A percentile compares a stretch with the other conserved stretches of the same genome.
Conservation (phyloP, 2,797 vertebrate species). For the Cheirogaleus major region DNA sequence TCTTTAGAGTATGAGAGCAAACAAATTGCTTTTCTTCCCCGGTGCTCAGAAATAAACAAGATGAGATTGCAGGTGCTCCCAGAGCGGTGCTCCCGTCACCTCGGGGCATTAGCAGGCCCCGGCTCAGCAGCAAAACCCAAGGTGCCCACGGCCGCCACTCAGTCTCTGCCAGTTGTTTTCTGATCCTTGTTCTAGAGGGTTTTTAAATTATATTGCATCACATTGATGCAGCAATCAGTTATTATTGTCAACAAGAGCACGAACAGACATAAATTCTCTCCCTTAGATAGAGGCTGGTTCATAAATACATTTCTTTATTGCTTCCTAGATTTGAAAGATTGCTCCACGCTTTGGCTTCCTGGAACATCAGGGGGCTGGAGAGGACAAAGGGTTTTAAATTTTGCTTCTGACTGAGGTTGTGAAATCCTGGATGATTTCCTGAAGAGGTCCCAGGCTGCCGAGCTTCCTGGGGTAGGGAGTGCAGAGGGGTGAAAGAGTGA, state of each 20-base stretch:
- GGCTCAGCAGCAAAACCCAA: not conserved
- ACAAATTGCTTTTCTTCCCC: constrained; percentile 79
- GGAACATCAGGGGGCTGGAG: not conserved
- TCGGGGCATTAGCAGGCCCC: not conserved
- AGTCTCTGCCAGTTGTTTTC: not conserved
- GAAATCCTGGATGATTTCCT: constrained; percentile 42
- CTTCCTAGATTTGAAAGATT: constrained; percentile 67
- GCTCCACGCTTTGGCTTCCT: constrained; percentile 45
- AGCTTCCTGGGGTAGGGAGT: not conserved
- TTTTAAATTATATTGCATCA: constrained; percentile 72
- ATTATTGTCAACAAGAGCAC: constrained; percentile 77
- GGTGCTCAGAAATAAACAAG: constrained; percentile 67
- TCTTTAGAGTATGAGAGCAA: constrained; percentile 79
- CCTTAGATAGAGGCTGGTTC: constrained; percentile 63
- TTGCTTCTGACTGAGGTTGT: constrained; percentile 8
- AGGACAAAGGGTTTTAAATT: constrained; percentile 4
- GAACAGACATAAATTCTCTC: constrained; percentile 74
- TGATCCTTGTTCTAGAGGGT: constrained; percentile 50
- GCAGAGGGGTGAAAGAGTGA: not conserved
- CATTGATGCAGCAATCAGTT: constrained; percentile 68
- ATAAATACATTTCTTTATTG: constrained; percentile 73
- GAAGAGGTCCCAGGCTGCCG: not conserved
- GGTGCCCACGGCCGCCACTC: not conserved
- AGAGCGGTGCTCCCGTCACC: not conserved
- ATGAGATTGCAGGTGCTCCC: constrained; percentile 65